A percentile compares a stretch with the other conserved stretches of the same genome.
phyloP scores from a whole-genome alignment of 2,888 invertebrate species.

The Caenorhabditis sinica region DNA sequence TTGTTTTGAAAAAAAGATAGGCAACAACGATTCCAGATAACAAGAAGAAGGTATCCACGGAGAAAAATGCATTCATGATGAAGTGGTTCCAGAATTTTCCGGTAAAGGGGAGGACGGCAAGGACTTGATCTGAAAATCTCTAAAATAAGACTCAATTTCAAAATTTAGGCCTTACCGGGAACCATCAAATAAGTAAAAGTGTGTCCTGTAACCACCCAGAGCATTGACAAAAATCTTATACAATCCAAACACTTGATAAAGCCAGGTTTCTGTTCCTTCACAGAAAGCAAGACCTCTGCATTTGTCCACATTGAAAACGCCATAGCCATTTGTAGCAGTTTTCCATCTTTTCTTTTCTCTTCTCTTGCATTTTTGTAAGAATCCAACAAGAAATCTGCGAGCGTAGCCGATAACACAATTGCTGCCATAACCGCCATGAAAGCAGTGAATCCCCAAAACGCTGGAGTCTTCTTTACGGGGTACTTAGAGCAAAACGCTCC shows the following conservation, averaged over 20 bases:
- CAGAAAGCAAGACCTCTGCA: constrained; percentile 47
- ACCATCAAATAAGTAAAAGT: constrained; percentile 39
- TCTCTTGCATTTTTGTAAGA: background rate
- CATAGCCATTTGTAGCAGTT: constrained; percentile 21
- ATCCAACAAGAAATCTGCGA: constrained; percentile 36
- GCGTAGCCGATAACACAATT: constrained; percentile 27
- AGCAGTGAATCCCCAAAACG: constrained; percentile 54
- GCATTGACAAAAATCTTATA: constrained; percentile 76
- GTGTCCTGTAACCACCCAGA: constrained; percentile 75
- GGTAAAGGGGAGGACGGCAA: constrained; percentile 30
- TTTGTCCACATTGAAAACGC: constrained; percentile 70
- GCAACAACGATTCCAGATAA: constrained; percentile 75
- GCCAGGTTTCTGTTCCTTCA: constrained; percentile 64
- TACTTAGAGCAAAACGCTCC: constrained; percentile 37
- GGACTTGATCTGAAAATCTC: constrained; percentile 35
- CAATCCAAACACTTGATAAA: constrained; percentile 74
- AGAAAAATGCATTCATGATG: constrained; percentile 67
- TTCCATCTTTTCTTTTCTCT: background rate
- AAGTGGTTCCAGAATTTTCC: constrained; percentile 58
- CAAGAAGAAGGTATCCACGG: constrained; percentile 79
- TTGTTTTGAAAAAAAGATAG: constrained; percentile 74
- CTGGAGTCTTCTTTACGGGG: constrained; percentile 41
- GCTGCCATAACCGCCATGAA: constrained; percentile 43
- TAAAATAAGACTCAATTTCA: background rate
- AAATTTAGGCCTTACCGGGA: constrained; percentile 14